Conservation (phyloP, 2,113 vertebrate species). For the Pluvialis apricaria region DNA sequence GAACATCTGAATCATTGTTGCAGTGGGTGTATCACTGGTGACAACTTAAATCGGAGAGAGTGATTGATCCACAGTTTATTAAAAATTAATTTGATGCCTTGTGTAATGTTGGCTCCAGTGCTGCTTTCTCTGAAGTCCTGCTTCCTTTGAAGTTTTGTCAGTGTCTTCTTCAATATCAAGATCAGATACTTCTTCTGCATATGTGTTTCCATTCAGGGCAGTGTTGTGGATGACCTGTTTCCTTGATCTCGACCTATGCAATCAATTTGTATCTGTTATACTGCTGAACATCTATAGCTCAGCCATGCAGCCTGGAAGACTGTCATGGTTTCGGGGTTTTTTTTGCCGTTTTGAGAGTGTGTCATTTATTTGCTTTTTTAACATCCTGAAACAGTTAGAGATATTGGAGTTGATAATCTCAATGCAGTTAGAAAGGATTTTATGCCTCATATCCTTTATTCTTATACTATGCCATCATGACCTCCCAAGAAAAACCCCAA, state of each 20-base stretch:
- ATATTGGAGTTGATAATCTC: not conserved
- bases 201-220: not conserved
- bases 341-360: not conserved
- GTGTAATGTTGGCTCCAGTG: not conserved
- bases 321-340: not conserved
- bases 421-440: not conserved
- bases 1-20: not conserved
- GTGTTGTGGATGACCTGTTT: not conserved
- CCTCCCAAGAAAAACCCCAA: not conserved
- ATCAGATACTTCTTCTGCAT: not conserved
- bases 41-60: not conserved
- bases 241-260: not conserved
- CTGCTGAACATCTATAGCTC: not conserved
- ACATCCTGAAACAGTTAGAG: not conserved
- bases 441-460: not conserved
- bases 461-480: not conserved
- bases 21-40: not conserved
- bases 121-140: conserved; percentile 22
- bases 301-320: not conserved
- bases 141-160: conserved; percentile 44
- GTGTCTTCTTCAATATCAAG: not conserved
- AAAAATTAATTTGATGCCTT: conserved; percentile 33
- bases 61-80: not conserved
- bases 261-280: not conserved
- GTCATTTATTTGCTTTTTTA: not conserved